Conservation (phyloP, 1,140 invertebrate genomes). For the Nasonia vitripennis region DNA sequence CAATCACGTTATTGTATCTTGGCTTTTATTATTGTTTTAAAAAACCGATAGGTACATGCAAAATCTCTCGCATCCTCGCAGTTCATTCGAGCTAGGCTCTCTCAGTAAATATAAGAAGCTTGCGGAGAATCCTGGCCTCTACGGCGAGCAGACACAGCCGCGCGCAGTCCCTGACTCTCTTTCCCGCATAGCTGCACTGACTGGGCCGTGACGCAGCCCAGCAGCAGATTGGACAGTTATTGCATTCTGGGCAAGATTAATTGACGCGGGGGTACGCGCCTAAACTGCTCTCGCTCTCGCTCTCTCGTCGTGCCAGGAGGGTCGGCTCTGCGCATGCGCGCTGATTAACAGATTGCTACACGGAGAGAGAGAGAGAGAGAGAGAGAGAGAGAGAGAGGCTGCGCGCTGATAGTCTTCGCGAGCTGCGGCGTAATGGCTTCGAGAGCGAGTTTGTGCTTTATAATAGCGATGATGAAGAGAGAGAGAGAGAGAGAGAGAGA, state of each 20-base stretch:
- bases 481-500: background rate
- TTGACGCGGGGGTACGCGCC: constrained; percentile 66
- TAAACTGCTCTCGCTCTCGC: background rate
- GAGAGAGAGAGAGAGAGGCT: background rate
- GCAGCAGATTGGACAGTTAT: constrained; percentile 76
- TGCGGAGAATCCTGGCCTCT: constrained; percentile 11
- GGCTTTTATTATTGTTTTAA: no score
- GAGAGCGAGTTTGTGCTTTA: background rate
- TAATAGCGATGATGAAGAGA: background rate
- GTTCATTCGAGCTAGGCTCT: background rate
- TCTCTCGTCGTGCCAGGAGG: constrained; percentile 35
- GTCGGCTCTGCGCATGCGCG: constrained; percentile 53
- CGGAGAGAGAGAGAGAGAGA: background rate
- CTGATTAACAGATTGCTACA: constrained; percentile 72
- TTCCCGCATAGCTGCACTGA: constrained; percentile 66
- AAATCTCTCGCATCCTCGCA: background rate
- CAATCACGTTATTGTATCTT: no score
- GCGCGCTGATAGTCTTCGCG: background rate
- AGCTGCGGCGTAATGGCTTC: constrained; percentile 2
- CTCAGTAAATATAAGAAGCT: constrained; percentile 37
- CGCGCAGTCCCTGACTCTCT: constrained; percentile 2
- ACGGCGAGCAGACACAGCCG: background rate
- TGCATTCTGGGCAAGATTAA: constrained; percentile 76
- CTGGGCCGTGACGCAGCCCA: constrained; percentile 70
- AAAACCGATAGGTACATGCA: no score